Percentiles rank a stretch among this genome's conserved stretches.
Conservation (phyloP, 2,113 vertebrate species). For the Martes martes region DNA sequence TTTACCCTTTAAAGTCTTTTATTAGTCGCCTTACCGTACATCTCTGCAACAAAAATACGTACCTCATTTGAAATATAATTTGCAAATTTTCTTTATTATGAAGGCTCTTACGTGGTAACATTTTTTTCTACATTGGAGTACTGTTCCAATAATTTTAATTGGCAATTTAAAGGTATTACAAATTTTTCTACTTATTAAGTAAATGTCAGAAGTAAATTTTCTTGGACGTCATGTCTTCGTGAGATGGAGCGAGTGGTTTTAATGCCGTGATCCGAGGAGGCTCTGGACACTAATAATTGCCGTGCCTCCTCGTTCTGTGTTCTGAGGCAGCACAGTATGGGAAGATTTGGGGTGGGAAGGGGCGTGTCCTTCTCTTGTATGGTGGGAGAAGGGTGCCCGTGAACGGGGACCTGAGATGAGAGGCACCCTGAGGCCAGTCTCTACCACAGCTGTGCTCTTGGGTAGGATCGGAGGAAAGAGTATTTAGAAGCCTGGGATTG, state of each 20-base stretch:
- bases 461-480: not conserved
- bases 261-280: not conserved
- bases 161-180: not conserved
- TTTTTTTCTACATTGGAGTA: not conserved
- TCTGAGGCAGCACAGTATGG: not conserved
- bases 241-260: not conserved
- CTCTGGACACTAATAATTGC: fast-evolving
- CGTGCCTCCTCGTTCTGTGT: not conserved
- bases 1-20: not conserved
- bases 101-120: not conserved
- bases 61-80: not conserved
- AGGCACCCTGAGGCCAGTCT: not conserved
- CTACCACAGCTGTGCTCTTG: fast-evolving
- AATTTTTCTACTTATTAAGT: not conserved
- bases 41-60: not conserved
- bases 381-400: too few relatives aligned
- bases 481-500: not conserved
- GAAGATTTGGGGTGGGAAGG: not conserved
- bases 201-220: not conserved
- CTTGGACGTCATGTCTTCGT: not conserved
- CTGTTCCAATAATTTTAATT: not conserved
- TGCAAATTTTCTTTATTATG: not conserved
- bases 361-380: fast-evolving
- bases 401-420: not conserved
- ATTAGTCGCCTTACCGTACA: not conserved